phyloP scores from a whole-genome alignment of 2,113 vertebrate species.

The Rhinogobius similis region DNA sequence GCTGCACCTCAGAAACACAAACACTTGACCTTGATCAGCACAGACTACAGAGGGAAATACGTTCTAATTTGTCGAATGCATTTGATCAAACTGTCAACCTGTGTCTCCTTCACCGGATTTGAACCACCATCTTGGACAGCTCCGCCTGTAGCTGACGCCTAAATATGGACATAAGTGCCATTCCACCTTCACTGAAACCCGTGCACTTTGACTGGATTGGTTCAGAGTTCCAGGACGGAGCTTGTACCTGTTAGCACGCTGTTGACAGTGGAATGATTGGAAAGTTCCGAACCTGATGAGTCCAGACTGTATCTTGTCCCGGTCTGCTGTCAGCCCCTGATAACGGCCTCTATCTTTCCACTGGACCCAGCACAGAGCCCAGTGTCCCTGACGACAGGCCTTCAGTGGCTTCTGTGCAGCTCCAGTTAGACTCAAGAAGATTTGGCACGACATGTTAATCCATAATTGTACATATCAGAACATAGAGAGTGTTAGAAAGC shows the following conservation, averaged over 20 bases:
- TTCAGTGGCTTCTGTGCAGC: constrained; percentile 32
- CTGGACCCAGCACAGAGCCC: constrained; percentile 36
- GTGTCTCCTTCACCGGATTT: no score
- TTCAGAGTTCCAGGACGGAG: no score
- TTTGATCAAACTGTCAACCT: background rate
- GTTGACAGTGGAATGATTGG: background rate
- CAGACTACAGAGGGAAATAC: background rate
- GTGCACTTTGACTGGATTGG: no score
- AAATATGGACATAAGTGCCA: no score
- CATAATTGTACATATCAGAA: no score
- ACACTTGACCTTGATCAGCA: background rate
- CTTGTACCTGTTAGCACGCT: background rate
- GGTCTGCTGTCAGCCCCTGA: constrained; percentile 35
- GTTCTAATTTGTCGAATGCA: background rate
- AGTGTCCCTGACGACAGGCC: constrained; percentile 59
- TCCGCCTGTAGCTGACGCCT: no score
- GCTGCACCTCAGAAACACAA: background rate
- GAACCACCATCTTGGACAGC: no score
- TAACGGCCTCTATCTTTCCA: constrained; percentile 49
- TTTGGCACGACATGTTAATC: no score
- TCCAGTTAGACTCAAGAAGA: no score
- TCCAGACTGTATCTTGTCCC: background rate
- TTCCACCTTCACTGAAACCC: no score
- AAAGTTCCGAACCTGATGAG: background rate
- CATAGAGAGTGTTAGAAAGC: no score